These are phyloP conservation scores for Alviniconcha marisindica DNA, from an alignment of 1,140 invertebrate genomes.

Conservation along the genomic window DNA sequence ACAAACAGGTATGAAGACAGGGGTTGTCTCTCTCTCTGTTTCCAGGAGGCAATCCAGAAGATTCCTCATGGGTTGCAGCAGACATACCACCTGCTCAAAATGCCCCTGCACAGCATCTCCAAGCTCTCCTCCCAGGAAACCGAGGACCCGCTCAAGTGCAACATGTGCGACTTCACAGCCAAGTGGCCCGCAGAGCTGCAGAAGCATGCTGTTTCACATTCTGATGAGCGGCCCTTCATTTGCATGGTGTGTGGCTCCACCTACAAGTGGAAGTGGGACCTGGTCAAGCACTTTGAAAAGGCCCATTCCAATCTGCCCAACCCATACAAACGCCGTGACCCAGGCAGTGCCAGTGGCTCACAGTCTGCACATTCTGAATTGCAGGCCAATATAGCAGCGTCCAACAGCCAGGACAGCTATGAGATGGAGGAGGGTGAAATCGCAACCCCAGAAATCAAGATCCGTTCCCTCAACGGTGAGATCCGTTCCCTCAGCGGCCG, in stretches of 20 bases:
- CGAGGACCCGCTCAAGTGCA: constrained; percentile 70
- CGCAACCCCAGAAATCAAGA: not conserved
- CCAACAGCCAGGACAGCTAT: constrained; percentile 19
- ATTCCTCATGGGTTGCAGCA: constrained; percentile 72
- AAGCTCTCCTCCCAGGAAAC: constrained; percentile 62
- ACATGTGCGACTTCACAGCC: constrained; percentile 73
- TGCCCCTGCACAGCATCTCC: constrained; percentile 67
- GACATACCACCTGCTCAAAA: constrained; percentile 72
- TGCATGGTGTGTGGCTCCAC: constrained; percentile 75
- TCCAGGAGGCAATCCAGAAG: constrained; percentile 69
- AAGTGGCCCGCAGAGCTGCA: constrained; percentile 75
- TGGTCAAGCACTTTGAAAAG: constrained; percentile 76
- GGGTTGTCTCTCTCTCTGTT: not conserved
- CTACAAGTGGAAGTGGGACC: constrained; percentile 76
- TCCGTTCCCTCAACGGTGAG: constrained; percentile 58
- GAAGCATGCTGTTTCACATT: constrained; percentile 74
- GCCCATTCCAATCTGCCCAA: constrained; percentile 73
- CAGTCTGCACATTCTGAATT: constrained; percentile 36
- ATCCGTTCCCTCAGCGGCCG: constrained; percentile 55
- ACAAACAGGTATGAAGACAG: not conserved
- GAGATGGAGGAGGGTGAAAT: constrained; percentile 28
- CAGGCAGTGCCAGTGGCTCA: constrained; percentile 38
- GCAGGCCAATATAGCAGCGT: not conserved
- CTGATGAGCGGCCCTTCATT: constrained; percentile 72
- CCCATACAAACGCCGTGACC: constrained; percentile 73